phyloP scores from a whole-genome alignment of 2,888 invertebrate species.

The Tricholauxania praeusta region DNA sequence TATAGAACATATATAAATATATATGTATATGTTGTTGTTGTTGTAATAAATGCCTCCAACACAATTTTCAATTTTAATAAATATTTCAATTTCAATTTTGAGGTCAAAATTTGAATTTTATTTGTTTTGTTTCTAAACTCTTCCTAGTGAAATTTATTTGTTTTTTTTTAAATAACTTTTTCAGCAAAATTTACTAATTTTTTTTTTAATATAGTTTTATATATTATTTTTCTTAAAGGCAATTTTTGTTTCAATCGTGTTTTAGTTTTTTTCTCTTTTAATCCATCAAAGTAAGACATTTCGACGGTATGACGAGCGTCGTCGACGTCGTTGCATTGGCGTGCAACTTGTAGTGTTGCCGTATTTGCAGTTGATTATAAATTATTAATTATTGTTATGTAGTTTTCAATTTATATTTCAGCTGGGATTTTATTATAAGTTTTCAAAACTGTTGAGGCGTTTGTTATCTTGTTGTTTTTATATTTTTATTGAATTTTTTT shows the following conservation, averaged over 20 bases:
- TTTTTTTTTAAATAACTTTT: conserved; percentile 14
- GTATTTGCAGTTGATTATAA: neutral
- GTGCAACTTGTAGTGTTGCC: neutral
- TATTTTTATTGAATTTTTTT: neutral
- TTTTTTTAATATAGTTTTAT: conserved; percentile 12
- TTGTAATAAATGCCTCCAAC: conserved; percentile 28
- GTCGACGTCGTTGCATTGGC: conserved; percentile 5
- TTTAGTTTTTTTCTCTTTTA: conserved; percentile 17
- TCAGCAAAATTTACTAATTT: conserved; percentile 30
- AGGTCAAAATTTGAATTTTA: conserved; percentile 22
- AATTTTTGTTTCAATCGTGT: conserved; percentile 16
- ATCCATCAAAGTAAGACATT: conserved; percentile 8
- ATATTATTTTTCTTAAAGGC: conserved; percentile 23
- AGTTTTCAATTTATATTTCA: neutral
- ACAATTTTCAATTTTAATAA: conserved; percentile 3
- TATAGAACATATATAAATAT: neutral
- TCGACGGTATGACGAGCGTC: conserved; percentile 12
- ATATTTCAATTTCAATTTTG: conserved; percentile 4
- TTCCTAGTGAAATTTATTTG: conserved; percentile 2
- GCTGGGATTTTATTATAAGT: neutral
- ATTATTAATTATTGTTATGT: neutral
- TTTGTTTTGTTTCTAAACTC: conserved; percentile 23
- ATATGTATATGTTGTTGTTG: neutral
- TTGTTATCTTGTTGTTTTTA: neutral
- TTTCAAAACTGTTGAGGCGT: neutral